These are phyloP conservation scores for Pseudomugil tenellus DNA, from an alignment of 2,797 vertebrate genomes.

Conservation along the genomic window DNA sequence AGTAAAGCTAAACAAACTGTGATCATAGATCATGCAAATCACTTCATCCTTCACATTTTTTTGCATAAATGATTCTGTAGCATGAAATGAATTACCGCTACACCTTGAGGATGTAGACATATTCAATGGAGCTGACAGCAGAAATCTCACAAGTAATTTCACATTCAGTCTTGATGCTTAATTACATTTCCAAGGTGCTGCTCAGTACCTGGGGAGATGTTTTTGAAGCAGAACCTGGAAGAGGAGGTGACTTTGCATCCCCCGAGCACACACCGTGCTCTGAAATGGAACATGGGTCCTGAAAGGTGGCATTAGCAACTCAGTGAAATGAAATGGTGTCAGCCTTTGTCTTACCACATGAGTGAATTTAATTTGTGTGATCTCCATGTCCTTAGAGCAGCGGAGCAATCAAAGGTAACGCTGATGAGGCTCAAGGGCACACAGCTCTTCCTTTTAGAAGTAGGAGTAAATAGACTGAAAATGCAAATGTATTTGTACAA, in stretches of 20 bases:
- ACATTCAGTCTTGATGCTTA: slow-evolving; percentile 56
- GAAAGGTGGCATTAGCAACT: slow-evolving; percentile 66
- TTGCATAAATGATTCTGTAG: not conserved
- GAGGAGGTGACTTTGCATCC: slow-evolving; percentile 69
- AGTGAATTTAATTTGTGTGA: slow-evolving; percentile 73
- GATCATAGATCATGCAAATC: slow-evolving; percentile 1
- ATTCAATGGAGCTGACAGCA: slow-evolving; percentile 30
- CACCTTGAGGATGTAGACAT: slow-evolving; percentile 5
- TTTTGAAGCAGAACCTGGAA: slow-evolving; percentile 51
- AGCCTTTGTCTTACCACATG: slow-evolving; percentile 76
- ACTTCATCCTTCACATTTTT: not conserved
- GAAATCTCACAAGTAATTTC: slow-evolving; percentile 47
- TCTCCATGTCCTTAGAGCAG: slow-evolving; percentile 59
- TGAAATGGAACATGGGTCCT: slow-evolving; percentile 62
- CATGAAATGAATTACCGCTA: slow-evolving; percentile 11
- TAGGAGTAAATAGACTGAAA: not conserved
- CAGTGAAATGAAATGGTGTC: slow-evolving; percentile 68
- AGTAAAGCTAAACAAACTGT: slow-evolving; percentile 1
- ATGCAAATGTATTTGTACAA: slow-evolving; percentile 2
- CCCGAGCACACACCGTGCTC: slow-evolving; percentile 30
- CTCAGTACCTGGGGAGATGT: slow-evolving; percentile 57
- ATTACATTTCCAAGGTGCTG: slow-evolving; percentile 74
- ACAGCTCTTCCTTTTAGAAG: slow-evolving; percentile 29
- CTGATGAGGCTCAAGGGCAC: slow-evolving; percentile 70
- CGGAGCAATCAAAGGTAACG: slow-evolving; percentile 63